Percentiles rank a stretch among this genome's conserved stretches.
These are phyloP conservation scores for Laterallus jamaicensis DNA, from an alignment of 2,113 vertebrate genomes.

Conservation along the genomic window DNA sequence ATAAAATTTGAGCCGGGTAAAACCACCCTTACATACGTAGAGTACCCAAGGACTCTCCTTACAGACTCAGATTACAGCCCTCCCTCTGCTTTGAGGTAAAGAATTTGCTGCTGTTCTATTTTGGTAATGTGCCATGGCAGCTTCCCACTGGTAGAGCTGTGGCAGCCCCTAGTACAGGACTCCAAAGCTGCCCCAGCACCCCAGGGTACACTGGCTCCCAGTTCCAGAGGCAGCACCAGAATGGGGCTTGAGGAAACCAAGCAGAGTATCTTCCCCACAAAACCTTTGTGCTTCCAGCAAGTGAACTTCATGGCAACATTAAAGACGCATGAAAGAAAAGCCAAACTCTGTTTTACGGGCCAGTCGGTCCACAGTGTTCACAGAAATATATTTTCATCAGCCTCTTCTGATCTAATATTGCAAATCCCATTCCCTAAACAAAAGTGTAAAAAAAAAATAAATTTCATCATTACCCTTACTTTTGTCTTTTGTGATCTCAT, in stretches of 20 bases:
- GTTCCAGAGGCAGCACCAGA: fast-evolving
- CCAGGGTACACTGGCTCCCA: fast-evolving
- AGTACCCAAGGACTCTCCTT: not conserved
- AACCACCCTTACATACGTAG: not conserved
- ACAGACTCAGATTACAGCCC: not conserved
- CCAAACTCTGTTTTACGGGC: not conserved
- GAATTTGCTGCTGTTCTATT: not conserved
- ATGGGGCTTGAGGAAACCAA: fast-evolving
- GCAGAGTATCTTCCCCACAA: fast-evolving
- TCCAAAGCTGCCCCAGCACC: not conserved
- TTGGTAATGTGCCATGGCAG: not conserved
- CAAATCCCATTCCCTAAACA: not conserved
- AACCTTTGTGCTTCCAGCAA: not conserved
- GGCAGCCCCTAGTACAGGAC: not conserved
- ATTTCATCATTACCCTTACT: not conserved
- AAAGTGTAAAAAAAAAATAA: not conserved
- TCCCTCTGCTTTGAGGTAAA: not conserved
- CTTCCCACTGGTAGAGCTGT: not conserved
- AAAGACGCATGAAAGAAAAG: not conserved
- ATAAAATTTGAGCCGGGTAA: not conserved
- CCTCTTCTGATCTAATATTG: not conserved
- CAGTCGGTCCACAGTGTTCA: fast-evolving
- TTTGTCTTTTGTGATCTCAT: not conserved
- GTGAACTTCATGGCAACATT: not conserved
- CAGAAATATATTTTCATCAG: not conserved